Percentiles rank a stretch among this genome's conserved stretches.
These are phyloP conservation scores for Ia io DNA, from an alignment of 2,113 vertebrate species.

Conservation along the genomic window DNA sequence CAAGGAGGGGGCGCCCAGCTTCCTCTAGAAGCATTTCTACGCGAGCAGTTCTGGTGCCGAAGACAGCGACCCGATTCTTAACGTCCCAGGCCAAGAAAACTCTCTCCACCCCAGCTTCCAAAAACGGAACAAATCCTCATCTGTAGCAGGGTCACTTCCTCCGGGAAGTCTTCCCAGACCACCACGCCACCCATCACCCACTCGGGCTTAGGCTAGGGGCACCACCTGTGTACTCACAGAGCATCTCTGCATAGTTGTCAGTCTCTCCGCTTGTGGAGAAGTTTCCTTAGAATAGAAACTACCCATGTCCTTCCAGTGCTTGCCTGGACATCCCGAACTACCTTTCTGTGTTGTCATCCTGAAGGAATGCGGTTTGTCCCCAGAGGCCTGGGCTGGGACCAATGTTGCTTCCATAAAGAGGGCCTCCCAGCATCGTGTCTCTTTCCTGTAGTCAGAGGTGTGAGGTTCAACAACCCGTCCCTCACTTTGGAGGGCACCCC, in stretches of 20 bases:
- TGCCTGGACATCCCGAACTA: not conserved
- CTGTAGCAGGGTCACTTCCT: not conserved
- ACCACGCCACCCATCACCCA: not conserved
- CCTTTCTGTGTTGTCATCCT: not conserved
- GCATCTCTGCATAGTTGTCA: not conserved
- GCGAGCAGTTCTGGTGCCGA: not conserved
- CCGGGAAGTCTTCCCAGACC: not conserved
- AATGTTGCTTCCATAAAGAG: not conserved
- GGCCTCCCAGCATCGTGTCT: no score
- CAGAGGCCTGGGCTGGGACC: not conserved
- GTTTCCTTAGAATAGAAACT: not conserved
- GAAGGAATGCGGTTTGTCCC: not conserved
- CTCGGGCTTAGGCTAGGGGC: not conserved
- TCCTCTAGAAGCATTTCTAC: not conserved
- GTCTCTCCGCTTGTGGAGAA: not conserved
- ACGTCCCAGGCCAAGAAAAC: not conserved
- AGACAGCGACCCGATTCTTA: not conserved
- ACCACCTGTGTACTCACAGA: not conserved
- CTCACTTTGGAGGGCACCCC: not conserved
- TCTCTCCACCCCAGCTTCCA: not conserved
- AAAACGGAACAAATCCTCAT: not conserved
- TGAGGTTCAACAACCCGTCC: not conserved
- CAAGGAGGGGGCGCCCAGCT: no score
- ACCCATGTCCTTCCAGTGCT: not conserved
- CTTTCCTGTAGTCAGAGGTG: not conserved